These are phyloP conservation scores for Mixornis gularis DNA, from an alignment of 2,113 vertebrate species.

Conservation along the genomic window DNA sequence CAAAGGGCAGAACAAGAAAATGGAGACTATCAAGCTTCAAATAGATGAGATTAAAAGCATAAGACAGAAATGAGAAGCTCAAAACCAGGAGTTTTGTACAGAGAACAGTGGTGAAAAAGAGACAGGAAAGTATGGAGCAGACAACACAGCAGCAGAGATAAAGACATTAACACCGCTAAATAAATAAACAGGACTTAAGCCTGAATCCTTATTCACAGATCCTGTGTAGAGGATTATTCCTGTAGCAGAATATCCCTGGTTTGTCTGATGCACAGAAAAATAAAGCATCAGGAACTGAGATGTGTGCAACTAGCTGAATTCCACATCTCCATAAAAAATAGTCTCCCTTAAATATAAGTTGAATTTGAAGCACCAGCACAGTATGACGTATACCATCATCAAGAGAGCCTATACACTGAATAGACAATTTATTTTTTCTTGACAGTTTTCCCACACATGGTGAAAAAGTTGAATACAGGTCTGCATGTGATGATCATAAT, in stretches of 20 bases:
- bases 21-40: not conserved
- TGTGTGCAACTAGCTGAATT: not conserved
- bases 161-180: not conserved
- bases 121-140: not conserved
- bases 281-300: not conserved
- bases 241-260: not conserved
- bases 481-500: conserved; percentile 88
- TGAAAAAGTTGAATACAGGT: conserved; percentile 81
- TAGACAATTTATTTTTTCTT: conserved; percentile 6
- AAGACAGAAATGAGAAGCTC: not conserved
- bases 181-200: not conserved
- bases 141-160: not conserved
- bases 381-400: not conserved
- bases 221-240: not conserved
- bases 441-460: conserved; percentile 90
- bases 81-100: not conserved
- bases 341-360: not conserved
- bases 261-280: not conserved
- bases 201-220: not conserved
- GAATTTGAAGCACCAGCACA: not conserved
- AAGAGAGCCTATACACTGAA: not conserved
- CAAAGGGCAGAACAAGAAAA: not conserved
- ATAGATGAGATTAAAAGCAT: not conserved
- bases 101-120: not conserved
- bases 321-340: not conserved